These are phyloP conservation scores for Glaucidium brasilianum DNA, from an alignment of 2,113 vertebrate species.

Conservation along the genomic window DNA sequence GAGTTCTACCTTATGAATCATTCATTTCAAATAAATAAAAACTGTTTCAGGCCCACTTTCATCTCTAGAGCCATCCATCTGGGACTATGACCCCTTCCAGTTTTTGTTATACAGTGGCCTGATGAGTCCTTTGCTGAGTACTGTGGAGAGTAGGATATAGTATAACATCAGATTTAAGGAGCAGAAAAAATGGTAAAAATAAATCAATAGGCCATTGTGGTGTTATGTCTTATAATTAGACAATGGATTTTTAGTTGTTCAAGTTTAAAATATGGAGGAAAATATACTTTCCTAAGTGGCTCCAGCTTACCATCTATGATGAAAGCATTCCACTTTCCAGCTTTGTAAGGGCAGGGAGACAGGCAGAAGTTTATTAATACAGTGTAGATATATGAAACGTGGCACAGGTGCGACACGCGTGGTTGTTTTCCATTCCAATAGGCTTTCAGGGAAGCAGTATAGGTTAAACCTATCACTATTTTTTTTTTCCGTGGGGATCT, in stretches of 20 bases:
- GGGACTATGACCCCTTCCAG: neutral
- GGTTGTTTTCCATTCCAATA: neutral
- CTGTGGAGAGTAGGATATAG: neutral
- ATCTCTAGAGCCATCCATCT: neutral
- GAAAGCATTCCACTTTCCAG: neutral
- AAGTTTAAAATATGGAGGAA: neutral
- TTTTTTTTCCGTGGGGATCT: accelerated
- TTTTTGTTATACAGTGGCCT: neutral
- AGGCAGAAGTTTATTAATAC: neutral
- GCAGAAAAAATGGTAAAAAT: neutral
- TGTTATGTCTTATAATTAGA: neutral
- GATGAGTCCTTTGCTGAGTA: neutral
- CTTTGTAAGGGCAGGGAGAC: neutral
- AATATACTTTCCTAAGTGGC: neutral
- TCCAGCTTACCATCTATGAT: neutral
- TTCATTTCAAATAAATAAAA: neutral
- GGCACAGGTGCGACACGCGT: accelerated
- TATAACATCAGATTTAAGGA: neutral
- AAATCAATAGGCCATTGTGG: neutral
- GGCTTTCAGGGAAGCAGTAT: neutral
- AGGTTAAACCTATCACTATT: neutral
- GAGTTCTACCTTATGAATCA: neutral
- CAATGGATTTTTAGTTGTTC: neutral
- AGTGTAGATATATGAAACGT: neutral
- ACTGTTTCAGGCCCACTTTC: neutral